These are phyloP conservation scores for Blastobasis lacticolella DNA, from an alignment of 2,888 invertebrate species.

Conservation along the genomic window DNA sequence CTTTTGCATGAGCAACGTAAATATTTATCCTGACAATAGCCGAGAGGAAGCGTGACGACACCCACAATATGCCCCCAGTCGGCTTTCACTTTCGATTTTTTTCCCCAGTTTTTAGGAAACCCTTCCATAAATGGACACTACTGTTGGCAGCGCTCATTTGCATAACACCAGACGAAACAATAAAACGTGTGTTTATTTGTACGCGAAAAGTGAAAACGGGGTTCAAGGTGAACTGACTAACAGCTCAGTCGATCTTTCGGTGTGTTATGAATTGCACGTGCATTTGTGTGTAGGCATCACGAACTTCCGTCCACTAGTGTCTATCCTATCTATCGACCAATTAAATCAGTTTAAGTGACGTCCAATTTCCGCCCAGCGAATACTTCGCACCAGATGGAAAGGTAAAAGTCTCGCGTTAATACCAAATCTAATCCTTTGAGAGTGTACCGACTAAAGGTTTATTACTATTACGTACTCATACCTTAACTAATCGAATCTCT, in stretches of 20 bases:
- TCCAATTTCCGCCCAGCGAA: too few relatives aligned
- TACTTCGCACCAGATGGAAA: too few relatives aligned
- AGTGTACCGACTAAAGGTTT: too few relatives aligned
- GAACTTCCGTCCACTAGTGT: too few relatives aligned
- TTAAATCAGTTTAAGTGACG: too few relatives aligned
- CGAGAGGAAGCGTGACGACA: constrained; percentile 51
- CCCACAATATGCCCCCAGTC: constrained; percentile 58
- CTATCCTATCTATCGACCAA: too few relatives aligned
- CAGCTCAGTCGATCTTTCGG: constrained; percentile 51
- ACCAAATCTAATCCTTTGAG: neutral
- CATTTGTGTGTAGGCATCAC: too few relatives aligned
- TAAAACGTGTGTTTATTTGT: constrained; percentile 54
- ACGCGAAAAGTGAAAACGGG: constrained; percentile 68
- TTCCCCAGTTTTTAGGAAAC: constrained; percentile 52
- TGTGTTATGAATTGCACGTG: constrained; percentile 55
- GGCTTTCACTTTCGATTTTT: constrained; percentile 67
- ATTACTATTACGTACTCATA: too few relatives aligned
- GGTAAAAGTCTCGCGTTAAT: too few relatives aligned
- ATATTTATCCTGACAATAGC: constrained; percentile 63
- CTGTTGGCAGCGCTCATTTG: constrained; percentile 58
- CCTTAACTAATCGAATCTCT: too few relatives aligned
- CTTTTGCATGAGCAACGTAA: constrained; percentile 68
- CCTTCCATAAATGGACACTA: constrained; percentile 53
- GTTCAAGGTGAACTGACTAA: constrained; percentile 47
- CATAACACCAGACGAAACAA: constrained; percentile 64